Conservation (phyloP, 2,888 invertebrate species). For the Cetonia aurata region DNA sequence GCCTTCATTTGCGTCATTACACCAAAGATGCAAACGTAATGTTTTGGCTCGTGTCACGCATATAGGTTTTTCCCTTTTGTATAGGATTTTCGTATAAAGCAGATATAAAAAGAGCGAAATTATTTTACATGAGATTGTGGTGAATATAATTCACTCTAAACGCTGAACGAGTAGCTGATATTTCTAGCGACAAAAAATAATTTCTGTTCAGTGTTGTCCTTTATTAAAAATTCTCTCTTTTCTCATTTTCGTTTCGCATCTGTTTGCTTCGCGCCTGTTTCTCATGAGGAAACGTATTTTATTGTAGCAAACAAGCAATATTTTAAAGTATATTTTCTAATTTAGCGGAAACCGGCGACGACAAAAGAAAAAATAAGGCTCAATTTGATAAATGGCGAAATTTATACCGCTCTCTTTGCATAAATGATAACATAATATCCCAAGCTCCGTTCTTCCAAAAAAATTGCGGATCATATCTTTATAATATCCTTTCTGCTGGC, state of each 20-base stretch:
- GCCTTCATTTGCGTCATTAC: no score
- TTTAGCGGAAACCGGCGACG: conserved; percentile 45
- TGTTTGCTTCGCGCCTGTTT: conserved; percentile 26
- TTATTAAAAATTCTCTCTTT: conserved; percentile 36
- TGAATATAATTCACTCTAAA: no score
- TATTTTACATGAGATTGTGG: no score
- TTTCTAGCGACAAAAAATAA: no score
- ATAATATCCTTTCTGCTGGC: conserved; percentile 20
- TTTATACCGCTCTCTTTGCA: conserved; percentile 43
- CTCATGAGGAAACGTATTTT: conserved; percentile 26
- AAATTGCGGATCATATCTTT: conserved; percentile 16
- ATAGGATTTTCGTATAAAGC: no score
- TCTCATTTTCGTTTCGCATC: conserved; percentile 38
- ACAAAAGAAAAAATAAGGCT: conserved; percentile 46
- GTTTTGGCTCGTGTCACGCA: no score
- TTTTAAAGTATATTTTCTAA: conserved; percentile 48
- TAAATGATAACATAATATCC: conserved; percentile 45
- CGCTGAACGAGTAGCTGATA: no score
- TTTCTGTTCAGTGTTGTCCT: neutral
- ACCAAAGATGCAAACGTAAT: no score
- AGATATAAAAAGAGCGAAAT: no score
- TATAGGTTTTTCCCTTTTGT: no score
- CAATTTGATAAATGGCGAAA: conserved; percentile 46
- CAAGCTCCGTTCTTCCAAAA: neutral
- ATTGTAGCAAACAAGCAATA: conserved; percentile 45